A percentile compares a stretch with the other conserved stretches of the same genome.
These are phyloP conservation scores for Callosobruchus maculatus DNA, from an alignment of 2,888 invertebrate genomes.

Conservation along the genomic window DNA sequence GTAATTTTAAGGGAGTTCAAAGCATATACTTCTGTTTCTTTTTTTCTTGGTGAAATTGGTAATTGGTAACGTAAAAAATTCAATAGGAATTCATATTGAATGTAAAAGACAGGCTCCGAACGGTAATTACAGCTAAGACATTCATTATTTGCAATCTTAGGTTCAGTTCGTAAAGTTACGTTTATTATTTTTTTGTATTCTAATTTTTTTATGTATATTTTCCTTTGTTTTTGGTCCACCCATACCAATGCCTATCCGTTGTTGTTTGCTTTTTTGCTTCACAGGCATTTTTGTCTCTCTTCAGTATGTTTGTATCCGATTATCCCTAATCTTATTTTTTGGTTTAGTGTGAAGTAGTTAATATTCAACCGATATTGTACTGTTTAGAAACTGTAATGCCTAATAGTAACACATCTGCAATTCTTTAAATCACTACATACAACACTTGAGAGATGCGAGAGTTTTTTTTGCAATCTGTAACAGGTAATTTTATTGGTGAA, in stretches of 20 bases:
- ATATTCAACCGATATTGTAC: conserved; percentile 39
- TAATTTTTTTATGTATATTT: conserved; percentile 28
- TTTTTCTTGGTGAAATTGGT: conserved; percentile 19
- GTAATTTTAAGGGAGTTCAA: conserved; percentile 49
- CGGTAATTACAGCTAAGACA: conserved; percentile 45
- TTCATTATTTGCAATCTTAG: conserved; percentile 43
- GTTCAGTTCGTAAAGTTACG: conserved; percentile 26
- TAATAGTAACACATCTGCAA: conserved; percentile 35
- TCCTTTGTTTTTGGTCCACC: conserved; percentile 18
- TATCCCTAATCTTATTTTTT: conserved; percentile 25
- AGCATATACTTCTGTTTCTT: conserved; percentile 43
- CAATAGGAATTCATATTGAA: conserved; percentile 13
- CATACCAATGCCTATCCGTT: neutral
- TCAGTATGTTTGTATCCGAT: conserved; percentile 34
- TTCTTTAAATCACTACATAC: conserved; percentile 26
- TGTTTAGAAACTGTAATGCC: conserved; percentile 35
- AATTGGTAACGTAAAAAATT: conserved; percentile 8
- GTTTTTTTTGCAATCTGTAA: conserved; percentile 22
- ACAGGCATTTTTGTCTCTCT: conserved; percentile 36
- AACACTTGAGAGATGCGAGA: neutral
- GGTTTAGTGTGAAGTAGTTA: conserved; percentile 47
- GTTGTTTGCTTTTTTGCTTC: conserved; percentile 32
- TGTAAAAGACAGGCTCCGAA: conserved; percentile 29
- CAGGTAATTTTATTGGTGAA: conserved; percentile 1
- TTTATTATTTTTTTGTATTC: conserved; percentile 22